phyloP scores from a whole-genome alignment of 2,888 invertebrate genomes.

The Lasiommata megera region DNA sequence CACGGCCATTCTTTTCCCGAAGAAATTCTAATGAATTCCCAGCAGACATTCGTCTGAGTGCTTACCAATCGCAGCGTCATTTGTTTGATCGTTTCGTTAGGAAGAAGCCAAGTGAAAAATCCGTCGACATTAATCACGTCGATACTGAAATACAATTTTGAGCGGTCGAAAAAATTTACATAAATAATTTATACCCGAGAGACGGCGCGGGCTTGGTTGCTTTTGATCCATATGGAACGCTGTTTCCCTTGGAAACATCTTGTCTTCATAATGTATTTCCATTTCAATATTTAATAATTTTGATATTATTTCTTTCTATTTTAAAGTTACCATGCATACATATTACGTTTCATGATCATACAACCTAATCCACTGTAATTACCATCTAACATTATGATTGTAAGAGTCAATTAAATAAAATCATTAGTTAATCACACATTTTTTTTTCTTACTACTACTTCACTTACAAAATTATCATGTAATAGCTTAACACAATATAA shows the following conservation, averaged over 20 bases:
- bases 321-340: no score
- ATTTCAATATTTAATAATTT: not conserved
- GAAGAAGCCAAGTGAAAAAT: slow-evolving; percentile 71
- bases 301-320: not conserved
- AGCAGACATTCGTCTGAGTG: slow-evolving; percentile 54
- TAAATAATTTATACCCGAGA: slow-evolving; percentile 76
- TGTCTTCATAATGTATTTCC: slow-evolving; percentile 1
- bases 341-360: no score
- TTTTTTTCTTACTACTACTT: no score
- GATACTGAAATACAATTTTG: slow-evolving; percentile 74
- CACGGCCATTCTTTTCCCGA: slow-evolving; percentile 42
- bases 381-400: no score
- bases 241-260: slow-evolving; percentile 4
- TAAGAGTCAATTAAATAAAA: no score
- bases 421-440: no score
- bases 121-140: slow-evolving; percentile 74
- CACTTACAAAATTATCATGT: no score
- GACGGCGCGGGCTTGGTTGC: slow-evolving; percentile 41
- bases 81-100: slow-evolving; percentile 70
- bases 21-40: slow-evolving; percentile 66
- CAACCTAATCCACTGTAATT: no score
- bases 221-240: slow-evolving; percentile 22
- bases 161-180: slow-evolving; percentile 74
- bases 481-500: no score
- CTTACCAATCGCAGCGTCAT: slow-evolving; percentile 66